Percentiles rank a stretch among this genome's conserved stretches.
Evolutionary conservation across 2,797 vertebrate genomes (phyloP).

Genomic region (Onychomys leucogaster): DNA sequence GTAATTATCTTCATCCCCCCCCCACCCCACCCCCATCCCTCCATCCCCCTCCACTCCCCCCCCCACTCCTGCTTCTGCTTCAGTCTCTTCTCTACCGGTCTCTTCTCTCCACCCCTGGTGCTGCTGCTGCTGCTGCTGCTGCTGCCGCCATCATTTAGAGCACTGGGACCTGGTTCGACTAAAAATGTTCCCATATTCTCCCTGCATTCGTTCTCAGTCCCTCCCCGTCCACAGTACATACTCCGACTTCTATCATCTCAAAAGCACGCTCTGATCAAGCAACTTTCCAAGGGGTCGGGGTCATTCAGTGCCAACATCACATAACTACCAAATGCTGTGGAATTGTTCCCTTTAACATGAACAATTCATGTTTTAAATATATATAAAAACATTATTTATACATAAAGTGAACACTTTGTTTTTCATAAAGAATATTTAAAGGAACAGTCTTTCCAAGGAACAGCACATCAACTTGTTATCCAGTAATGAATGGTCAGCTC

Average conservation of each 20-base stretch:
- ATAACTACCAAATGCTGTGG: neutral
- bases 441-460: neutral
- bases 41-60: no score
- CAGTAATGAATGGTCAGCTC: neutral
- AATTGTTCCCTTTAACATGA: neutral
- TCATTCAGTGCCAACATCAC: neutral
- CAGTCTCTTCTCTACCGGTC: neutral
- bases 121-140: no score
- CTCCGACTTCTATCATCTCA: neutral
- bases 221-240: neutral
- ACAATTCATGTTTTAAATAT: neutral
- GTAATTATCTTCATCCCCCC: neutral
- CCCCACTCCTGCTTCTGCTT: neutral
- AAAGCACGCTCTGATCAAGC: neutral
- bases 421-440: neutral
- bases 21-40: no score
- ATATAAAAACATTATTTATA: neutral
- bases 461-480: neutral
- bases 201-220: neutral
- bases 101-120: neutral
- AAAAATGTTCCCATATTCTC: neutral
- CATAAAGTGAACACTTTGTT: neutral
- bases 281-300: neutral
- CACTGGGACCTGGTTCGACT: neutral
- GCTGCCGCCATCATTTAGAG: neutral